Conservation (phyloP, 2,797 vertebrate genomes). For the Takifugu ocellatus region DNA sequence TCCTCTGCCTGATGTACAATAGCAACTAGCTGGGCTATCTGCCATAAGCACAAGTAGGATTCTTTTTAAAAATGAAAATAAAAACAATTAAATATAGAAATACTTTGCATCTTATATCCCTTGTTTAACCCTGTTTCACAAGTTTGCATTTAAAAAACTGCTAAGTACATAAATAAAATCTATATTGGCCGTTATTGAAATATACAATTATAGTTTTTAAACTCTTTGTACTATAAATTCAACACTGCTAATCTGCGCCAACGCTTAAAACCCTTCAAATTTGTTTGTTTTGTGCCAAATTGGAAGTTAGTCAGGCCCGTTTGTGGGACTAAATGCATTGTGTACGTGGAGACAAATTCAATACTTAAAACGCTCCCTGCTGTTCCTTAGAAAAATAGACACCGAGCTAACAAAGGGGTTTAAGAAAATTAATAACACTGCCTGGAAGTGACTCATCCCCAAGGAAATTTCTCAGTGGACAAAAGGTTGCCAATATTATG, state of each 20-base stretch:
- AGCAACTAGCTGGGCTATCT: constrained; percentile 40
- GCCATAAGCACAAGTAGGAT: constrained; percentile 54
- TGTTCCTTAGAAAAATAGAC: constrained; percentile 60
- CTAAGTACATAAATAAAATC: constrained; percentile 77
- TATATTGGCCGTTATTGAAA: constrained; percentile 59
- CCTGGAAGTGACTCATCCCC: constrained; percentile 34
- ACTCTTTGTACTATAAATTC: constrained; percentile 60
- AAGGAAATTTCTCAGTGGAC: constrained; percentile 29
- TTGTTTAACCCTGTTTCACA: constrained; percentile 63
- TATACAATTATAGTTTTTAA: constrained; percentile 64
- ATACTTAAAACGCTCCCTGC: constrained; percentile 64
- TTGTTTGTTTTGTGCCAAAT: constrained; percentile 33
- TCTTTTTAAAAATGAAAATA: constrained; percentile 65
- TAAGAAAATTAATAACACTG: constrained; percentile 49
- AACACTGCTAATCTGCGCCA: constrained; percentile 56
- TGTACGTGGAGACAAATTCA: constrained; percentile 42
- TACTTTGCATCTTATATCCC: constrained; percentile 64
- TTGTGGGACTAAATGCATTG: constrained; percentile 50
- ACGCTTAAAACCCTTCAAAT: constrained; percentile 6
- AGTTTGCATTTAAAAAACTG: constrained; percentile 52
- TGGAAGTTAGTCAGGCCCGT: constrained; percentile 25
- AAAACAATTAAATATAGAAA: constrained; percentile 70
- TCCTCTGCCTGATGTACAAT: constrained; percentile 29
- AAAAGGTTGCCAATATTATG: constrained; percentile 19
- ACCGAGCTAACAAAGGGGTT: constrained; percentile 38